Evolutionary conservation across 35 echinoderm and acorn worm species (phyloP), one percentile per base, ranked within the genome.

Genomic region (Lytechinus variegatus): DNA sequence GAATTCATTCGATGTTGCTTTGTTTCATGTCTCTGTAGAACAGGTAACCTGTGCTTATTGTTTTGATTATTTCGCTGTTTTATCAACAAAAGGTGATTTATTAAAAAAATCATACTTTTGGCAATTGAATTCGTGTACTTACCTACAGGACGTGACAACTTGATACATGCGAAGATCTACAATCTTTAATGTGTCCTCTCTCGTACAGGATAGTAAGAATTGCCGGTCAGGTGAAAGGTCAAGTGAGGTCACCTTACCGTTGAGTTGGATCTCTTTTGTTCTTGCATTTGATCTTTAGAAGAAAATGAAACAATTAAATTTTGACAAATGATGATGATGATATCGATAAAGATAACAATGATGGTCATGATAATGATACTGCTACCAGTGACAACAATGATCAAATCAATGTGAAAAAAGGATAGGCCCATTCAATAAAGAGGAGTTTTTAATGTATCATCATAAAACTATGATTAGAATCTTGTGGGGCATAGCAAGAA

Each of bases 161-260:
- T 97, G 96, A 86, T 98, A 98, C 96, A 96, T 97, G 66, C 98
- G 87, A 5, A 99, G 94, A 52, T 99, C 98, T 58, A 98, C 96
- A 12, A 98, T 29, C 56, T 97, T 96, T 27, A 98, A 86, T 16
- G 95, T 28, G 93, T 98, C 96, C 52, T 99, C 97, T 90, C 95
- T 97, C 8, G 96, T 96, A 87, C 97, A 98, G 1, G 79, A 58
- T 10, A 99, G 92, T 5, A 99, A 55, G 27, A 94, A 79, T 10
- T 89, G 95, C 28, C 98, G 87, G 58, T 99, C 98, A 8, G 88
- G 54, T 92, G 97, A 97, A 33, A 99, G 87, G 28, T 99, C 97
- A 92, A 99, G 94, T 0, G 98, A 99, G n/a, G 98, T 99, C 14
- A 99, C 94, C 60, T 95, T 98, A 27, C 98, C 98, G 28, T 96